These are phyloP conservation scores for Brachionus koreanus DNA, from an alignment of 1,140 invertebrate species.

Conservation along the genomic window DNA sequence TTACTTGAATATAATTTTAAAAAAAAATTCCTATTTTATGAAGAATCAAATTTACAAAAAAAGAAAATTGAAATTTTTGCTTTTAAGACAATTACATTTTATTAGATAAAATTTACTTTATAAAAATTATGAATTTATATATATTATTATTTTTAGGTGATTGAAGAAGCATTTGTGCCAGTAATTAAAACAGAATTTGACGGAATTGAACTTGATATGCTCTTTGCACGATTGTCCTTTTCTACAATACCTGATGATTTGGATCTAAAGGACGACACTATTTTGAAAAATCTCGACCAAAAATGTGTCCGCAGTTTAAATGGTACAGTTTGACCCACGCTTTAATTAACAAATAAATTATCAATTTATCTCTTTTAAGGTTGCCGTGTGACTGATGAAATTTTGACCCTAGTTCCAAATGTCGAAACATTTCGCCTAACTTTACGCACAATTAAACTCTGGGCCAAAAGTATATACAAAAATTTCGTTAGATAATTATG, in stretches of 20 bases:
- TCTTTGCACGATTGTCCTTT: slow-evolving; percentile 85
- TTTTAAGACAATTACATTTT: no score
- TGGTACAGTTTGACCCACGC: slow-evolving; percentile 58
- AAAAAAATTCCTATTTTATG: no score
- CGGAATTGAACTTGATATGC: slow-evolving; percentile 95
- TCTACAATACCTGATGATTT: slow-evolving; percentile 80
- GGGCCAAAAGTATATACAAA: slow-evolving; percentile 84
- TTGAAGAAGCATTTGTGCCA: slow-evolving; percentile 98
- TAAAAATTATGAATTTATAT: neutral
- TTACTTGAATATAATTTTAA: neutral
- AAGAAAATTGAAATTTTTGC: neutral
- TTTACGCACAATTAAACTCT: slow-evolving; percentile 89
- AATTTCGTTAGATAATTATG: slow-evolving; percentile 22
- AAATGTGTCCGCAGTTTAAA: slow-evolving; percentile 95
- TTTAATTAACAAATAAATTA: slow-evolving; percentile 11
- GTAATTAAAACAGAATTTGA: slow-evolving; percentile 99
- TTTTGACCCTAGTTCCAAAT: slow-evolving; percentile 87
- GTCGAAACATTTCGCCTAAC: slow-evolving; percentile 88
- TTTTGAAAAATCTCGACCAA: slow-evolving; percentile 90
- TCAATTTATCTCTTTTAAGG: slow-evolving; percentile 56
- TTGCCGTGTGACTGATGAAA: slow-evolving; percentile 96
- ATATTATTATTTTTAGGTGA: slow-evolving; percentile 58
- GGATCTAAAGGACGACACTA: slow-evolving; percentile 81
- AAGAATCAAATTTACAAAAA: neutral
- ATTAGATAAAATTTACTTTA: no score